These are phyloP conservation scores for Phoenicopterus ruber DNA, from an alignment of 2,113 vertebrate genomes.

Conservation along the genomic window DNA sequence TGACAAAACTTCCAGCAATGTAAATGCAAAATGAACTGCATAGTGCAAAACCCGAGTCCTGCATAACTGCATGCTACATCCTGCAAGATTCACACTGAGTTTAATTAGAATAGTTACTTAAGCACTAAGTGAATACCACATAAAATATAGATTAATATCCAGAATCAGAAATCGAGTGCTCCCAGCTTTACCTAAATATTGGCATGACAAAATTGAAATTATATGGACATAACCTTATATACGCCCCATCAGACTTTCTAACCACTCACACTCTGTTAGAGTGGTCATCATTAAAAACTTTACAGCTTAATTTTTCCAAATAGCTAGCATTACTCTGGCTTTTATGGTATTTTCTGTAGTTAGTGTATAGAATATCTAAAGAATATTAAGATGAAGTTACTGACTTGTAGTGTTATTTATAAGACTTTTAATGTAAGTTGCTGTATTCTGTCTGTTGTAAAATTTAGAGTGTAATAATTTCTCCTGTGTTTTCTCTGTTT, in stretches of 20 bases:
- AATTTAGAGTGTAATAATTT: not conserved
- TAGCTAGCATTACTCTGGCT: not conserved
- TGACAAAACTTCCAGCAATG: not conserved
- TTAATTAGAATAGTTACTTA: not conserved
- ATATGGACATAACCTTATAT: not conserved
- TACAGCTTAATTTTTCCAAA: not conserved
- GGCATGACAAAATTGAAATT: not conserved
- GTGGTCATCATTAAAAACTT: not conserved
- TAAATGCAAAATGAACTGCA: not conserved
- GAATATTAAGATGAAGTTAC: not conserved
- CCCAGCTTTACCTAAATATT: conserved; percentile 1
- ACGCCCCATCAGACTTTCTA: not conserved
- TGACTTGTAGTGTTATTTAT: not conserved
- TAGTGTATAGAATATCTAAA: not conserved
- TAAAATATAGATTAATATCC: not conserved
- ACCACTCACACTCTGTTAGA: not conserved
- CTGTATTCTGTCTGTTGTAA: not conserved
- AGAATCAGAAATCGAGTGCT: not conserved
- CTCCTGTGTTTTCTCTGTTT: not conserved
- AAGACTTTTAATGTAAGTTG: not conserved
- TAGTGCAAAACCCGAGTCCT: not conserved
- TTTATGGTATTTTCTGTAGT: not conserved
- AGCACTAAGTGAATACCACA: not conserved
- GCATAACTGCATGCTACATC: not conserved
- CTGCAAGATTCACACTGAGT: not conserved